Base-by-base conservation (phyloP, 2,888 invertebrate genomes). In the Drosophila atroscutellata region DNA sequence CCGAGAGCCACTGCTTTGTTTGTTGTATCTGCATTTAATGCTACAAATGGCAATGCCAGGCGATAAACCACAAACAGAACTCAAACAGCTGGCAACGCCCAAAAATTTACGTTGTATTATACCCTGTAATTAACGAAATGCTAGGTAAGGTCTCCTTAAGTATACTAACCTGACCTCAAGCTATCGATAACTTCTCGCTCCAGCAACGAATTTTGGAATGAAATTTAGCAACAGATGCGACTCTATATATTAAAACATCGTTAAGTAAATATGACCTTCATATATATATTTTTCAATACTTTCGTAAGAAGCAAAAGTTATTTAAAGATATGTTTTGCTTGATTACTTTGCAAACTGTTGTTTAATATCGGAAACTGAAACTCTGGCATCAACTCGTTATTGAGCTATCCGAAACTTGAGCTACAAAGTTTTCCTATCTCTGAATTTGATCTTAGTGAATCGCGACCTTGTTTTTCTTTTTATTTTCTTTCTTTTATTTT, bases 11-110 rank as follows among this genome's bases (percentile, higher is more conserved):
- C 18, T 66, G 66, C 71, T 75, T 61, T 77, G 75, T 75, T 77
- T 78, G 75, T 71, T 58, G 61, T 72, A 57, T 82, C 81, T 83
- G 82, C 86, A 78, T 83, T 83, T 83, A 75, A 83, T 80, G 86
- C 72, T 67, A 54, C 51, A 71, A 72, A 72, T 67, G 75, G 63
- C 65, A 74, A 65, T 65, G 73, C 45, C 64, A 39, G 45, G 34
- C 64, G 50, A 77, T 77, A 77, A 74, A 74, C 74, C 61, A 34
- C 73, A 68, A 52, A n/a, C 36, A 26, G 8, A 39, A 39, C 58
- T 15, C 13, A 62, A 13, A 15, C 30, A 32, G 15, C 45, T 45
- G 32, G 20, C 51, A 34, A 34, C 50, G 28, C 39, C 37, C 36
- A 42, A 30, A 18, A 11, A 13, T 15, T 15, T n/a, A 13, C n/a